These are phyloP conservation scores for Zoanthus solanderi DNA, from an alignment of 92 coral and sea anemone species.

Conservation along the genomic window DNA sequence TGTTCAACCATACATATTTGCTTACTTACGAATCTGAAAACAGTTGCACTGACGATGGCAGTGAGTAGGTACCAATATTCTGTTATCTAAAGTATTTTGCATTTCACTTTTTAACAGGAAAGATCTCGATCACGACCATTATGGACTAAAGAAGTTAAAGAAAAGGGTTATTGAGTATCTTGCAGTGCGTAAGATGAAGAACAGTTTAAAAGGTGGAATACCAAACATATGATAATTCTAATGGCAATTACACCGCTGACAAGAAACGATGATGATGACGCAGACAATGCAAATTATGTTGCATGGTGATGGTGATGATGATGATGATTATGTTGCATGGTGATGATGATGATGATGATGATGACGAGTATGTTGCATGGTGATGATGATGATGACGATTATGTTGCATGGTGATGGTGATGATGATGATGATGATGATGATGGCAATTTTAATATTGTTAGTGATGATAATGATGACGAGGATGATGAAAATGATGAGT, in stretches of 20 bases:
- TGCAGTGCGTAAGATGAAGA: slow-evolving; percentile 88
- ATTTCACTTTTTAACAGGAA: background rate
- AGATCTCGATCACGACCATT: slow-evolving; percentile 89
- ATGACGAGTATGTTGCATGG: background rate
- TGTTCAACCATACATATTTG: no score
- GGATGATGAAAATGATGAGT: background rate
- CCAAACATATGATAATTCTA: background rate
- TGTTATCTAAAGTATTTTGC: background rate
- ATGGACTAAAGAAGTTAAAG: slow-evolving; percentile 85
- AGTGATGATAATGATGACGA: background rate
- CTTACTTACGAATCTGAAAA: no score
- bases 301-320: slow-evolving; percentile 18
- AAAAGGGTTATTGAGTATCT: slow-evolving; percentile 90
- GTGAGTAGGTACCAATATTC: no score
- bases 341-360: background rate
- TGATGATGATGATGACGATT: background rate
- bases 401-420: background rate
- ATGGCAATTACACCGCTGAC: background rate
- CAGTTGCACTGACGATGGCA: no score
- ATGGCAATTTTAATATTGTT: background rate
- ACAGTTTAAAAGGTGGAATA: slow-evolving; percentile 83
- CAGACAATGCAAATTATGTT: background rate
- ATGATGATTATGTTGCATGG: slow-evolving; percentile 31
- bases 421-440: background rate
- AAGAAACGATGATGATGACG: background rate